These are phyloP conservation scores for Hoplostethus atlanticus DNA, from an alignment of 2,797 vertebrate species.

Conservation along the genomic window DNA sequence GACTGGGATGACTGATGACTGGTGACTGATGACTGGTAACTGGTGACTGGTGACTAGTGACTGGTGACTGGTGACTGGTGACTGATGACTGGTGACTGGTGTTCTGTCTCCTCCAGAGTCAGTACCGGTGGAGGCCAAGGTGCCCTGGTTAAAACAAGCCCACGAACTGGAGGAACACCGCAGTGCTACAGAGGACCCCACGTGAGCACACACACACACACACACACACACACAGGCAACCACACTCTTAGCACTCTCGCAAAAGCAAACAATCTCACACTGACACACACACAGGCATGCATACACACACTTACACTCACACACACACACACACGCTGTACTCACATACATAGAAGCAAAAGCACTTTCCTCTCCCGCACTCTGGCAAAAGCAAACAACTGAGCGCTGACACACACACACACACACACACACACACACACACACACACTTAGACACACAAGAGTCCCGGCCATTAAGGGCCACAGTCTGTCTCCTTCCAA, in stretches of 20 bases:
- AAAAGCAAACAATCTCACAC: not conserved
- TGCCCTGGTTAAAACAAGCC: constrained; percentile 93
- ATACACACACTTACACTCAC: not conserved
- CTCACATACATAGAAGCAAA: too few species aligned
- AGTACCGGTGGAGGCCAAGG: constrained; percentile 90
- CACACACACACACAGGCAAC: constrained; percentile 3
- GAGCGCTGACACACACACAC: too few species aligned
- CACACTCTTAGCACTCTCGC: not conserved
- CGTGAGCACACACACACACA: constrained; percentile 82
- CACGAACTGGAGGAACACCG: constrained; percentile 91
- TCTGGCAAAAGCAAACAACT: too few species aligned
- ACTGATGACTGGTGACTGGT: not conserved
- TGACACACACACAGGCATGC: not conserved
- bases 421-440: too few species aligned
- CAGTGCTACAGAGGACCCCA: constrained; percentile 89
- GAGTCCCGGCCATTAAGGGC: too few species aligned
- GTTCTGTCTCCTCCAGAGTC: constrained; percentile 83
- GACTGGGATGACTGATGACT: not conserved
- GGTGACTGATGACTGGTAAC: too few species aligned
- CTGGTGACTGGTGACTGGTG: too few species aligned
- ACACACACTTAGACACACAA: too few species aligned
- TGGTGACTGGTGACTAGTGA: too few species aligned
- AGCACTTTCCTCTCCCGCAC: too few species aligned
- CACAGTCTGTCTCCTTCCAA: too few species aligned
- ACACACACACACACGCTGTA: too few species aligned